A percentile compares a stretch with the other conserved stretches of the same genome.
phyloP scores from a whole-genome alignment of 2,797 vertebrate species.

The Aythya fuligula region DNA sequence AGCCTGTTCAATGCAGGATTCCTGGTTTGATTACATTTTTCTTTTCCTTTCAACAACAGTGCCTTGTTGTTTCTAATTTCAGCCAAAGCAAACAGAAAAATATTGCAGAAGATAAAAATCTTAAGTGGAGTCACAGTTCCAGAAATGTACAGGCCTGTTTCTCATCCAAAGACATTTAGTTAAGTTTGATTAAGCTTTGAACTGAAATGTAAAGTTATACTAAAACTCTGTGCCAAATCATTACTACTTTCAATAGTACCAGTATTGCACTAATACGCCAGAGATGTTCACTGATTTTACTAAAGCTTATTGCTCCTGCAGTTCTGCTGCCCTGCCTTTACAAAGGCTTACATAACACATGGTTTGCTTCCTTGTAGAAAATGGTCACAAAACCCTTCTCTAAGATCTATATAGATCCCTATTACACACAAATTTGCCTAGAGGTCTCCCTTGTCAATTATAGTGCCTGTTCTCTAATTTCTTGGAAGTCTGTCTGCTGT shows the following conservation, averaged over 20 bases:
- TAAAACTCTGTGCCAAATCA: background rate
- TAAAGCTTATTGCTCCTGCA: background rate
- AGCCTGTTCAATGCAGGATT: background rate
- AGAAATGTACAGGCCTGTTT: background rate
- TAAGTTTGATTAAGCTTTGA: background rate
- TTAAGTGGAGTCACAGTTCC: background rate
- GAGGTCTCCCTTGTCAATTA: background rate
- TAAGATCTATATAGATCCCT: background rate
- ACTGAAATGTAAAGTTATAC: background rate
- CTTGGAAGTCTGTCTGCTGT: background rate
- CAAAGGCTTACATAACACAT: background rate
- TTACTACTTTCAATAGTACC: background rate
- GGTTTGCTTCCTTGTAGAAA: background rate
- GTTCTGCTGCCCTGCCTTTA: background rate
- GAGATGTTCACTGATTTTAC: background rate
- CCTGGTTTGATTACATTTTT: background rate
- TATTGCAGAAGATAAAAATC: background rate
- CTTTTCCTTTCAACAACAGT: background rate
- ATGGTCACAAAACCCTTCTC: background rate
- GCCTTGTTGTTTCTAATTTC: background rate
- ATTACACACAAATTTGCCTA: fast-evolving
- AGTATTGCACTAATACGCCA: fast-evolving
- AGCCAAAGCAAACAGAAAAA: background rate
- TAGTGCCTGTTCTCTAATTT: background rate
- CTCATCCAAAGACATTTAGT: background rate